Evolutionary conservation across 2,888 invertebrate genomes (phyloP).

Genomic region (Elegia similella): DNA sequence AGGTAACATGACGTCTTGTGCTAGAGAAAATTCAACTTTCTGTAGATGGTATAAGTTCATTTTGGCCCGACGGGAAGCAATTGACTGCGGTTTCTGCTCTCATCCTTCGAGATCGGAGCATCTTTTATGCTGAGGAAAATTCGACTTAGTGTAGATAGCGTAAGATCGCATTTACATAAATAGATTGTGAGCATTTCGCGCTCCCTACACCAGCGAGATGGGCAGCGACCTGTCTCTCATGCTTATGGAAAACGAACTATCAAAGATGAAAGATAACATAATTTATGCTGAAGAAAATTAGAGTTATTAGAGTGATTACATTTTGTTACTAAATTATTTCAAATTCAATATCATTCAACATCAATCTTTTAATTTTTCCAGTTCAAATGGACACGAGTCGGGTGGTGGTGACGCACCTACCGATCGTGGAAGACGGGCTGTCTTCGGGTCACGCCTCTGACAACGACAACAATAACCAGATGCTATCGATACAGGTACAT

Average conservation of each 20-base stretch:
- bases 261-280: conserved; percentile 63
- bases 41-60: no score
- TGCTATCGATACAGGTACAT: conserved; percentile 34
- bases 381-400: conserved; percentile 70
- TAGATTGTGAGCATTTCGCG: conserved; percentile 89
- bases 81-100: conserved; percentile 61
- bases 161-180: no score
- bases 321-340: neutral
- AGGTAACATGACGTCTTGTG: conserved; percentile 39
- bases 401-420: conserved; percentile 86
- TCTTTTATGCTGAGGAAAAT: no score
- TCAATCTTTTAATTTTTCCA: conserved; percentile 18
- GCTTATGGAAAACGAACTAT: conserved; percentile 85
- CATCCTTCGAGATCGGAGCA: no score
- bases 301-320: no score
- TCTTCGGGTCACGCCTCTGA: conserved; percentile 97
- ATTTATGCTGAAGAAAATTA: no score
- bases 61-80: no score
- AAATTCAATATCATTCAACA: neutral
- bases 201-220: conserved; percentile 95
- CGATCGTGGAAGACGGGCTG: conserved; percentile 95
- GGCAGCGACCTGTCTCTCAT: conserved; percentile 92
- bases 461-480: conserved; percentile 91
- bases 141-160: no score
- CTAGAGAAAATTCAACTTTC: no score